These are phyloP conservation scores for Leucopsar rothschildi DNA, from an alignment of 2,113 vertebrate genomes.

Conservation along the genomic window DNA sequence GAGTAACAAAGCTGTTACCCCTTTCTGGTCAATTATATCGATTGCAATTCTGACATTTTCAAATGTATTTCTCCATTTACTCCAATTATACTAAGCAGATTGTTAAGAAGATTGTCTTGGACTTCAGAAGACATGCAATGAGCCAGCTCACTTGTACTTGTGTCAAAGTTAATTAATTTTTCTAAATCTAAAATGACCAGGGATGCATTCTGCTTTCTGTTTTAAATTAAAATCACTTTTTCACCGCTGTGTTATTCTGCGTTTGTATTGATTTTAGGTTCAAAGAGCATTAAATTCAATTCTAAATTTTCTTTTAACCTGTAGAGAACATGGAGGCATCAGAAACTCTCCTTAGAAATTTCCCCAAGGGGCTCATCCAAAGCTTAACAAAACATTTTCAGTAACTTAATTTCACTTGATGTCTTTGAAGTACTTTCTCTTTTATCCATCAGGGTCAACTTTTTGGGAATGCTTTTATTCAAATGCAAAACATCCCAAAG, in stretches of 20 bases:
- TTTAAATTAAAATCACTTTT: slow-evolving; percentile 60
- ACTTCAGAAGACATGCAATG: neutral
- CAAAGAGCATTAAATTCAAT: slow-evolving; percentile 48
- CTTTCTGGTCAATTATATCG: slow-evolving; percentile 28
- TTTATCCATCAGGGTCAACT: neutral
- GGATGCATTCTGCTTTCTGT: slow-evolving; percentile 17
- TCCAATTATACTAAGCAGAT: slow-evolving; percentile 35
- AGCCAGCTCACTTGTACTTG: slow-evolving; percentile 15
- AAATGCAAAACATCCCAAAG: neutral
- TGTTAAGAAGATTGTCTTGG: slow-evolving; percentile 36
- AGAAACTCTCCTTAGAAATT: neutral
- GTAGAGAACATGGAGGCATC: neutral
- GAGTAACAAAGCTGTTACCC: slow-evolving; percentile 2
- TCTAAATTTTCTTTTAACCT: slow-evolving; percentile 48
- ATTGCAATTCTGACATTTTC: slow-evolving; percentile 41
- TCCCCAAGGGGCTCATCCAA: neutral
- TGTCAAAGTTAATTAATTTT: slow-evolving; percentile 62
- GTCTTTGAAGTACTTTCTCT: neutral
- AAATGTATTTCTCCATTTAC: slow-evolving; percentile 44
- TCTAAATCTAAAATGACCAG: slow-evolving; percentile 28
- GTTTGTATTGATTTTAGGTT: slow-evolving; percentile 44
- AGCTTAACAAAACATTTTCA: neutral
- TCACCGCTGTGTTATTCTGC: neutral
- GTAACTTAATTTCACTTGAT: slow-evolving; percentile 1
- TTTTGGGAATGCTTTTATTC: neutral